Evolutionary conservation across 1,140 invertebrate species (phyloP), one percentile per base, ranked within the genome.

Genomic region (Himalopsyche phryganea): DNA sequence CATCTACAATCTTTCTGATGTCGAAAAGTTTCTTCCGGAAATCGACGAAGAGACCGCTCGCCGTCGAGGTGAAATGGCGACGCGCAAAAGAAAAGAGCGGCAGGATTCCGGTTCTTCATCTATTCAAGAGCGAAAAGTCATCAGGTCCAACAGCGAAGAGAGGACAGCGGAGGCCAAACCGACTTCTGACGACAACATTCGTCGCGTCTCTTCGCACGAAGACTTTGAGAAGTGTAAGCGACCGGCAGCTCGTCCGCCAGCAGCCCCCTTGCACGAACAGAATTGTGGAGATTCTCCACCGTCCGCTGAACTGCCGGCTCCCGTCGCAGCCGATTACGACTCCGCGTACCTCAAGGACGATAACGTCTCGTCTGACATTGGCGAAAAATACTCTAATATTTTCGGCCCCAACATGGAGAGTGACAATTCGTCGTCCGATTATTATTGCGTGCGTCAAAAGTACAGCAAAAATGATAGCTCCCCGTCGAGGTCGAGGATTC

Each of bases 61-160:
- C 10, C 49, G 50, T 32, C 36, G 46, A 19, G 52, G 50, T 15
- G 61, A 63, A 35, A 63, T 47, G 0, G 23, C 59, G n/a, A 74
- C 72, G 1, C 79, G 88, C 55, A 91, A 91, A 70, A 81, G 88
- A 38, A 90, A 90, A 70, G 89, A 91, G 73, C 81, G 86, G 36
- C 82, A 88, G 48, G 88, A 90, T 70, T 84, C 82, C 20, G 85
- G 61, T 14, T 58, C 55, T 13, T 62, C 52, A 13, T 58, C 61
- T 5, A 47, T 45, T 9, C 61, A 63, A 80, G 88, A 91, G 68
- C 80, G 87, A 50, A 91, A 90, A 70, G 80, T 90, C 41, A 84
- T 89, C 65, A 83, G 87, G 74, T 89, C 82, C 48, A 88, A 85
- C 71, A 89, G 87, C 60, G 87, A 89, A 68, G 87, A 63, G 48